Evolutionary conservation across 2,797 vertebrate species (phyloP).

Genomic region (Danio albolineatus): DNA sequence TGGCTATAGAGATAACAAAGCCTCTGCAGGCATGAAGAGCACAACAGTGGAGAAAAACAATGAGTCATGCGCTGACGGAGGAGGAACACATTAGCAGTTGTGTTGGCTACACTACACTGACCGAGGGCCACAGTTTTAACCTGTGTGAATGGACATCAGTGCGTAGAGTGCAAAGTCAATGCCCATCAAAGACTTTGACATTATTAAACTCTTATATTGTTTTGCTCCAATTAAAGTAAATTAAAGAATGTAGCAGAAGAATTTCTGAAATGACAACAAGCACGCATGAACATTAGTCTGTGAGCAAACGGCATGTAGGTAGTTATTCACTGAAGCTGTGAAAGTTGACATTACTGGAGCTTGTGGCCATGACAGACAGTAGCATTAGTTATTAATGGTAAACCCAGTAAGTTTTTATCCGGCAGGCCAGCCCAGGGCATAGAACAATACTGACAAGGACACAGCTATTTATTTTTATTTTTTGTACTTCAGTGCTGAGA

Average conservation of each 20-base stretch:
- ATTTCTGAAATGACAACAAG: background rate
- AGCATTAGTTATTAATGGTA: constrained; percentile 82
- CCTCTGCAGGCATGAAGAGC: constrained; percentile 29
- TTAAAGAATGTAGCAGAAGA: background rate
- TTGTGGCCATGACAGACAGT: constrained; percentile 76
- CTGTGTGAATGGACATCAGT: constrained; percentile 32
- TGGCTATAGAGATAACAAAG: constrained; percentile 32
- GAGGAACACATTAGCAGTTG: constrained; percentile 49
- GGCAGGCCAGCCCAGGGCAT: constrained; percentile 65
- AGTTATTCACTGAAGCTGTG: background rate
- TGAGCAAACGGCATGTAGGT: background rate
- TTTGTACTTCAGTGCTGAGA: background rate
- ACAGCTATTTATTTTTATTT: constrained; percentile 21
- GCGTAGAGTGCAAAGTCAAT: constrained; percentile 28
- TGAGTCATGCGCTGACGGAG: constrained; percentile 55
- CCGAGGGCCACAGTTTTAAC: constrained; percentile 13
- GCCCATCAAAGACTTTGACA: background rate
- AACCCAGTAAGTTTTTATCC: constrained; percentile 67
- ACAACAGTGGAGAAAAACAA: constrained; percentile 47
- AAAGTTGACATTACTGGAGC: constrained; percentile 59
- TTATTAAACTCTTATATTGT: background rate
- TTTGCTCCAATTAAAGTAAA: background rate
- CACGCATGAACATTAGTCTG: background rate
- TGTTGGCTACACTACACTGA: constrained; percentile 38
- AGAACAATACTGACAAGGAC: constrained; percentile 62